phyloP scores from a whole-genome alignment of 2,113 vertebrate genomes.

The Nibea albiflora region DNA sequence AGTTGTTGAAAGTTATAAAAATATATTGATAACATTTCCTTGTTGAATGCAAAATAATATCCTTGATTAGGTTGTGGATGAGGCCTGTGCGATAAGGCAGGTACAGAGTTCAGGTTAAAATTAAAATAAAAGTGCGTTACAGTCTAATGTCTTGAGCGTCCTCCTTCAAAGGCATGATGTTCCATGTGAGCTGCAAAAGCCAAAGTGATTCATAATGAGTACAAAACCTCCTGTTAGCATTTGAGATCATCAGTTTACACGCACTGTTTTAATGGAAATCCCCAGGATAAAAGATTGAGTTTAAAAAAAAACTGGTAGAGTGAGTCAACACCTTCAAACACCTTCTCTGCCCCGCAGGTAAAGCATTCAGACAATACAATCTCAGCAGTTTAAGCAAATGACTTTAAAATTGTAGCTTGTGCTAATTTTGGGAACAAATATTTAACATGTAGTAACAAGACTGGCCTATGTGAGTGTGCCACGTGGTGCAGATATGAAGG shows the following conservation, averaged over 20 bases:
- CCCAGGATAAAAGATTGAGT: no score
- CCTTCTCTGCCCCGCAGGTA: neutral
- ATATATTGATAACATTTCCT: constrained; percentile 72
- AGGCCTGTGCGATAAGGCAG: constrained; percentile 50
- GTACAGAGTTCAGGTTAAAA: constrained; percentile 60
- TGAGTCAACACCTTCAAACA: neutral
- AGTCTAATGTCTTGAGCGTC: constrained; percentile 88
- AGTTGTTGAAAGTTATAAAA: constrained; percentile 76
- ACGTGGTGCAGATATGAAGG: constrained; percentile 11
- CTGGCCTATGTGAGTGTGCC: neutral
- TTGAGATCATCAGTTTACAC: neutral
- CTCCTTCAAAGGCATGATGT: constrained; percentile 97
- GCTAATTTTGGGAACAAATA: neutral
- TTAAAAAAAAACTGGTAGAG: neutral
- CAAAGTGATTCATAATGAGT: constrained; percentile 57
- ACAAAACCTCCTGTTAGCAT: neutral
- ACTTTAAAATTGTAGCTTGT: neutral
- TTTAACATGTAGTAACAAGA: constrained; percentile 14
- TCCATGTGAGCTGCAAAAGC: constrained; percentile 93
- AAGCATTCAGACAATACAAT: neutral
- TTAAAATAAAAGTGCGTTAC: constrained; percentile 36
- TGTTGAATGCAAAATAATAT: constrained; percentile 66
- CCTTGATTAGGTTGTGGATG: constrained; percentile 59
- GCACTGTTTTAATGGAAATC: neutral
- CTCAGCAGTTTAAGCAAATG: neutral